Evolutionary conservation across 1,140 invertebrate species (phyloP).

Genomic region (Drosophila pallidifrons): DNA sequence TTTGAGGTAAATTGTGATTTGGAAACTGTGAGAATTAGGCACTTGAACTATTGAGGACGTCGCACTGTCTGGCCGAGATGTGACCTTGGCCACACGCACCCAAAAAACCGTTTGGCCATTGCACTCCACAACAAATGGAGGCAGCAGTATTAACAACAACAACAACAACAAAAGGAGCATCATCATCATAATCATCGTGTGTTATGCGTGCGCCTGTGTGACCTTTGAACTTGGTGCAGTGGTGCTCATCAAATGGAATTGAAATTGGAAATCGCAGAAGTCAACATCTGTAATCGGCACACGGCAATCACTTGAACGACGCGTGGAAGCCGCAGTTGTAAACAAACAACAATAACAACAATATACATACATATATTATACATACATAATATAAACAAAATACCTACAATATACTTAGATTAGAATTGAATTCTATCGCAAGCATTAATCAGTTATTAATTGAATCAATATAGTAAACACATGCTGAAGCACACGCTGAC

Average conservation of each 20-base stretch:
- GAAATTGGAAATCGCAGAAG: constrained; percentile 18
- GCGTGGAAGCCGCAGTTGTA: constrained; percentile 43
- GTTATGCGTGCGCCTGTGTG: constrained; percentile 11
- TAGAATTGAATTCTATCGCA: constrained; percentile 24
- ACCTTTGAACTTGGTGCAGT: constrained; percentile 45
- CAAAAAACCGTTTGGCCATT: constrained; percentile 22
- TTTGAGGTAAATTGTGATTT: constrained; percentile 19
- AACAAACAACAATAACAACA: constrained; percentile 39
- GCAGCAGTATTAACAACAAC: neutral
- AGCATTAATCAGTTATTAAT: constrained; percentile 49
- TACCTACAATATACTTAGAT: constrained; percentile 17
- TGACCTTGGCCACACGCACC: constrained; percentile 18
- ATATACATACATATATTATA: neutral
- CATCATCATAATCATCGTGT: constrained; percentile 4
- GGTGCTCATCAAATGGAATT: constrained; percentile 23
- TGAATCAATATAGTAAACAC: constrained; percentile 25
- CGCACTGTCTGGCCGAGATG: constrained; percentile 28
- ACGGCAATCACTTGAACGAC: constrained; percentile 47
- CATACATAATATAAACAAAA: constrained; percentile 7
- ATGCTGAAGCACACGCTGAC: constrained; percentile 18
- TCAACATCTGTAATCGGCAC: constrained; percentile 45
- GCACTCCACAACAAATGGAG: constrained; percentile 18
- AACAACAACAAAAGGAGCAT: too few relatives aligned
- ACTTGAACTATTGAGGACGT: constrained; percentile 39
- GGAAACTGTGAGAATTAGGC: constrained; percentile 27